Evolutionary conservation across 2,888 invertebrate genomes (phyloP), one percentile per base, ranked within the genome.

Genomic region (Galerucella pusilla): DNA sequence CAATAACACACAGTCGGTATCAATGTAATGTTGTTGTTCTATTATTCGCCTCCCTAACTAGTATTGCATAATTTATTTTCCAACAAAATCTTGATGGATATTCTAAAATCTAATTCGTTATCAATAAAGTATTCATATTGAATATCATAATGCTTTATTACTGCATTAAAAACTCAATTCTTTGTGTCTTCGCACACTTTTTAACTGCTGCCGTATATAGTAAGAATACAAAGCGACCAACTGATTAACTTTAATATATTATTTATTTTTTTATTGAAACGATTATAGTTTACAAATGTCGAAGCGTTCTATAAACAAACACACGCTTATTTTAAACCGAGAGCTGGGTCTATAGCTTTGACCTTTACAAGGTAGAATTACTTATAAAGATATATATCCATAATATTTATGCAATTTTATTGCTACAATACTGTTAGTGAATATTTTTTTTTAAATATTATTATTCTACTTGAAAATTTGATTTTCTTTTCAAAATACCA

Each of bases 361-460:
- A 54, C 54, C 54, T 54, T 54, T 54, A 54, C 54, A n/a, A 54
- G 54, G 54, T 54, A 54, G n/a, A 54, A 54, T 54, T n/a, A 54
- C 16, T 54, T 54, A 54, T 54, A 2, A 54, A 54, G 16, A 54
- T n/a, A 54, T 54, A 54, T 54, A 6, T 54, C 5, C 54, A n/a
- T 54, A 54, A 54, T 54, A 54, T 54, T 54, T n/a, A 54, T 54
- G 2, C 54, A 54, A 54, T 54, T 54, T 54, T 54, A 54, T 14
- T 7, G n/a, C 5, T 14, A 54, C 7, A 54, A 5, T 14, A 4
- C 4, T 49, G 0, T 54, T 1, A n/a, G 54, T 54, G 16, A n/a
- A n/a, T 52, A 5, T 2, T 2, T 52, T 52, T 14, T 12, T 4
- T 52, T 52, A n/a, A 5, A 1, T n/a, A 14, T 46, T 46, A 46